phyloP scores from a whole-genome alignment of 2,113 vertebrate genomes.

The Sander vitreus region DNA sequence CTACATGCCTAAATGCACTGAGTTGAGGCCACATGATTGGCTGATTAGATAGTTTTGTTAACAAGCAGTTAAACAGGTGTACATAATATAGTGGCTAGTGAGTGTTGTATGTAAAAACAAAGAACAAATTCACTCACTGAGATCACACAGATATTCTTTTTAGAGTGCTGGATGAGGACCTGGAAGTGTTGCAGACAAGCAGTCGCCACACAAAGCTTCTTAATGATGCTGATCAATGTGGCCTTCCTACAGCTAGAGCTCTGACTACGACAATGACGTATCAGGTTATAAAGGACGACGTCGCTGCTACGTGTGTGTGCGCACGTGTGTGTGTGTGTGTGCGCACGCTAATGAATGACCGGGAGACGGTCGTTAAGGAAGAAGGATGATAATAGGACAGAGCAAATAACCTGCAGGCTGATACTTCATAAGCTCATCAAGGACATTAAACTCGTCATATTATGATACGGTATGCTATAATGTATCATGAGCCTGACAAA shows the following conservation, averaged over 20 bases:
- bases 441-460: not conserved
- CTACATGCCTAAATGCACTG: too few species aligned
- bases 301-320: conserved; percentile 3
- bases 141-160: not conserved
- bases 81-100: too few species aligned
- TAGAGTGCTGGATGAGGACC: conserved; percentile 6
- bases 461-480: not conserved
- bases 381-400: conserved; percentile 38
- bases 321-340: conserved; percentile 11
- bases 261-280: conserved; percentile 40
- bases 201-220: conserved; percentile 41
- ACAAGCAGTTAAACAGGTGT: too few species aligned
- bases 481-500: not conserved
- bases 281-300: conserved; percentile 26
- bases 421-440: not conserved
- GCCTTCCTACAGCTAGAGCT: conserved; percentile 30
- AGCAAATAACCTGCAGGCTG: conserved; percentile 27
- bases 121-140: not conserved
- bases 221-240: conserved; percentile 65
- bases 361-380: conserved; percentile 12
- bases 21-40: too few species aligned
- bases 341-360: conserved; percentile 14
- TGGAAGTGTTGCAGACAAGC: conserved; percentile 36
- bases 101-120: not conserved
- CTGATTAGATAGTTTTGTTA: too few species aligned